These are phyloP conservation scores for Dascyllus trimaculatus DNA, from an alignment of 2,113 vertebrate species.

Conservation along the genomic window DNA sequence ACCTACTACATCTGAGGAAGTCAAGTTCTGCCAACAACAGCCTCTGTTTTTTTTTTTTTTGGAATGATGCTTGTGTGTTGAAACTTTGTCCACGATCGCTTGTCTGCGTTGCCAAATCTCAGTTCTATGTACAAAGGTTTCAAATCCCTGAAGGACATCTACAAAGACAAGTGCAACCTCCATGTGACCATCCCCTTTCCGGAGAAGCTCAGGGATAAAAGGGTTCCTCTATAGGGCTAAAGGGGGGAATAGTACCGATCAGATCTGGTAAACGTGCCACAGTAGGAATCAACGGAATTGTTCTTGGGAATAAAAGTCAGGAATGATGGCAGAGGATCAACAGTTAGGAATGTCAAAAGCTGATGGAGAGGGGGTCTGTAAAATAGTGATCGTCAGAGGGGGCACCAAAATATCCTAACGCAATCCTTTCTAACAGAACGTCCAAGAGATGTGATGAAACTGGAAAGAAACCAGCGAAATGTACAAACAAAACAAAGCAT, in stretches of 20 bases:
- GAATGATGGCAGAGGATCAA: constrained; percentile 52
- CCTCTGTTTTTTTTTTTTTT: constrained; percentile 40
- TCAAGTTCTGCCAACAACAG: constrained; percentile 49
- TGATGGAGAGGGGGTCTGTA: constrained; percentile 14
- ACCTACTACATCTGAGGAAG: constrained; percentile 43
- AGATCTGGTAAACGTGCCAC: constrained; percentile 66
- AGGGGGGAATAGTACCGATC: constrained; percentile 55
- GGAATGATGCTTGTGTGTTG: constrained; percentile 76
- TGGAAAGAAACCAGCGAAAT: constrained; percentile 52
- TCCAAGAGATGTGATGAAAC: constrained; percentile 50
- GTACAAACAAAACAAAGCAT: constrained; percentile 51
- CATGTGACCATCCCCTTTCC: constrained; percentile 52
- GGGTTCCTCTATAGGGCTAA: constrained; percentile 36
- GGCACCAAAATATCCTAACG: constrained; percentile 45
- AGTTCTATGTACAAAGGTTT: constrained; percentile 85
- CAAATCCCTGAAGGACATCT: constrained; percentile 85
- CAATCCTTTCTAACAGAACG: constrained; percentile 51
- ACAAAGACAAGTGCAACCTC: constrained; percentile 84
- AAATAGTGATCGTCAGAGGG: constrained; percentile 27
- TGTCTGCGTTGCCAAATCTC: constrained; percentile 68
- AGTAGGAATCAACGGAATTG: constrained; percentile 56
- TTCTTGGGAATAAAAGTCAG: constrained; percentile 49
- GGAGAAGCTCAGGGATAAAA: constrained; percentile 63
- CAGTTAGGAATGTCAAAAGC: constrained; percentile 67
- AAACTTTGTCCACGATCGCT: constrained; percentile 61